Conservation (phyloP, 92 coral and sea anemone genomes). For the Galaxea fascicularis region DNA sequence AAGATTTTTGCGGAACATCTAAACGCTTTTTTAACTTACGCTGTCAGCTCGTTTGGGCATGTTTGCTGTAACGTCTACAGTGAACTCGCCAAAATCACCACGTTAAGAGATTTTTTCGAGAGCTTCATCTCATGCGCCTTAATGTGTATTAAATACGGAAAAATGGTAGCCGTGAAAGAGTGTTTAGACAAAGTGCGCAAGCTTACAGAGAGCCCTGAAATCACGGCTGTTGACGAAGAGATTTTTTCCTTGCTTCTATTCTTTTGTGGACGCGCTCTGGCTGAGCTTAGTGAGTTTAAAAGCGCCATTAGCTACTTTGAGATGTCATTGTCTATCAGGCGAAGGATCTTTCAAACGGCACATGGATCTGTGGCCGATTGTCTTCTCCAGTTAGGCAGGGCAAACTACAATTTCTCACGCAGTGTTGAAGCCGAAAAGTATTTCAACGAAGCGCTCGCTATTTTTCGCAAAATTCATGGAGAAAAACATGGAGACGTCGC, state of each 20-base stretch:
- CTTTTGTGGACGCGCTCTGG: conserved; percentile 19
- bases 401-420: background rate
- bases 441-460: background rate
- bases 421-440: conserved; percentile 1
- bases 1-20: conserved; percentile 31
- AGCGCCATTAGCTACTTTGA: background rate
- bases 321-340: conserved; percentile 3
- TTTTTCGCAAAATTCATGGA: conserved; percentile 15
- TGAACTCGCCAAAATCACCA: too few relatives aligned
- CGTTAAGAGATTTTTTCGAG: too few relatives aligned
- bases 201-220: background rate
- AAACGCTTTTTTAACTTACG: conserved; percentile 8
- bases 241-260: background rate
- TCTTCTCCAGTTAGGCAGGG: conserved; percentile 8
- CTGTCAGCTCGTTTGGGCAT: background rate
- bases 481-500: conserved; percentile 34
- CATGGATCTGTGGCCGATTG: conserved; percentile 22
- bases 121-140: too few relatives aligned
- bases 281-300: background rate
- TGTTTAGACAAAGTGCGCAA: too few relatives aligned
- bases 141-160: too few relatives aligned
- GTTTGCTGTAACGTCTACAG: too few relatives aligned
- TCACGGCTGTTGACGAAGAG: background rate
- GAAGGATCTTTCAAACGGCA: background rate
- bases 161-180: too few relatives aligned